These are phyloP conservation scores for Sigmodon hispidus DNA, from an alignment of 2,113 vertebrate species.

Conservation along the genomic window DNA sequence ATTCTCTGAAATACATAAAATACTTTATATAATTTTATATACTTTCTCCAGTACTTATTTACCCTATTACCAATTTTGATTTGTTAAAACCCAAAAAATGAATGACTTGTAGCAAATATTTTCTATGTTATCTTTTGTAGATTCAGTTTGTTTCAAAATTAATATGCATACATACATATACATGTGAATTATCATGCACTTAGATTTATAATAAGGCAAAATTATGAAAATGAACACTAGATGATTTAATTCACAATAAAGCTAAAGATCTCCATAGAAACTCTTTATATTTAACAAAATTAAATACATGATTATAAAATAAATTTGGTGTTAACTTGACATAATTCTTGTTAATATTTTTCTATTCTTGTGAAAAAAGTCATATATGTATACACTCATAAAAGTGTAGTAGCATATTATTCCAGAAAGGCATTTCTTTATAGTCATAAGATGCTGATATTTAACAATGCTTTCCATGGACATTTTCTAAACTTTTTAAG, in stretches of 20 bases:
- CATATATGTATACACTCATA: background rate
- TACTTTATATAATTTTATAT: background rate
- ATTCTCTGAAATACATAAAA: too few species aligned
- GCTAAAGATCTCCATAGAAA: background rate
- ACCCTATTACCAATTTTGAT: background rate
- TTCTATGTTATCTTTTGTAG: background rate
- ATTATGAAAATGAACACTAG: background rate
- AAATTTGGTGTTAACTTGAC: background rate
- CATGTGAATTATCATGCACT: background rate
- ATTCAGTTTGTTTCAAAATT: background rate
- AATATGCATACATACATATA: background rate
- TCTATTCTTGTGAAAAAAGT: background rate
- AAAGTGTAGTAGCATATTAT: background rate
- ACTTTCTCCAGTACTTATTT: background rate
- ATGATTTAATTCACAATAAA: conserved; percentile 24
- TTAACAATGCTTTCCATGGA: background rate
- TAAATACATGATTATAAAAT: background rate
- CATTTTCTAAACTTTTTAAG: background rate
- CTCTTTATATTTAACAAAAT: background rate
- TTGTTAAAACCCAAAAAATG: background rate
- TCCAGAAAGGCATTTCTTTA: background rate
- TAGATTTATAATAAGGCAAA: background rate
- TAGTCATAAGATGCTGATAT: background rate
- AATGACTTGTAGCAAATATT: background rate
- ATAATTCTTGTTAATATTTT: background rate